Evolutionary conservation across 2,113 vertebrate species (phyloP).

Genomic region (Eubucco bourcierii): DNA sequence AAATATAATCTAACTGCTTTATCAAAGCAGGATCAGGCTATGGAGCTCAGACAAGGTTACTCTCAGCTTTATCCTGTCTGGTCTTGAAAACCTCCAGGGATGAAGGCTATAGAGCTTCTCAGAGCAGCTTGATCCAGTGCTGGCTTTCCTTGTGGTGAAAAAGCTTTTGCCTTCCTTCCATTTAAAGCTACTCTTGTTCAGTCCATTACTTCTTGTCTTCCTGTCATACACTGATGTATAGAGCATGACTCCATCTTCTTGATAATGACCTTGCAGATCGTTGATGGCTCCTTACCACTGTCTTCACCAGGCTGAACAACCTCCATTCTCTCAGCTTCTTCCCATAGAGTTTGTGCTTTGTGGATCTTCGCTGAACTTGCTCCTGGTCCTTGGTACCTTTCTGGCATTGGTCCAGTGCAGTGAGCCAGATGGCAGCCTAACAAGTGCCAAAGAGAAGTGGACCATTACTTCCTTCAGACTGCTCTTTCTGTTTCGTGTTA

Average conservation of each 20-base stretch:
- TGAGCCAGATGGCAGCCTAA: neutral
- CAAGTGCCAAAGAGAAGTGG: neutral
- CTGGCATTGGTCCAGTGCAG: neutral
- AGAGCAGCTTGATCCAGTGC: neutral
- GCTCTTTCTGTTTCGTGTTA: neutral
- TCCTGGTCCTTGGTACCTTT: neutral
- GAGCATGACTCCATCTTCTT: neutral
- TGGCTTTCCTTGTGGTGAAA: neutral
- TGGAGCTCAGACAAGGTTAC: neutral
- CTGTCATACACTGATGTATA: neutral
- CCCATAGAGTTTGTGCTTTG: neutral
- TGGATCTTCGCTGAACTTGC: neutral
- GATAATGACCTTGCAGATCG: neutral
- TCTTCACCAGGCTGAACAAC: neutral
- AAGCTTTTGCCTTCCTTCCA: neutral
- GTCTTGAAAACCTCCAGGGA: neutral
- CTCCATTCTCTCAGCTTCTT: neutral
- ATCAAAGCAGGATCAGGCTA: neutral
- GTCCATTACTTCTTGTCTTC: neutral
- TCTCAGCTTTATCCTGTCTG: neutral
- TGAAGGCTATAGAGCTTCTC: neutral
- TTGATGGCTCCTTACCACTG: neutral
- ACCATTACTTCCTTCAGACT: neutral
- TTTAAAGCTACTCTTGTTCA: neutral
- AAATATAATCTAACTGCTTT: neutral